Conservation (phyloP, 2,888 invertebrate species). For the Drosophila mettleri region DNA sequence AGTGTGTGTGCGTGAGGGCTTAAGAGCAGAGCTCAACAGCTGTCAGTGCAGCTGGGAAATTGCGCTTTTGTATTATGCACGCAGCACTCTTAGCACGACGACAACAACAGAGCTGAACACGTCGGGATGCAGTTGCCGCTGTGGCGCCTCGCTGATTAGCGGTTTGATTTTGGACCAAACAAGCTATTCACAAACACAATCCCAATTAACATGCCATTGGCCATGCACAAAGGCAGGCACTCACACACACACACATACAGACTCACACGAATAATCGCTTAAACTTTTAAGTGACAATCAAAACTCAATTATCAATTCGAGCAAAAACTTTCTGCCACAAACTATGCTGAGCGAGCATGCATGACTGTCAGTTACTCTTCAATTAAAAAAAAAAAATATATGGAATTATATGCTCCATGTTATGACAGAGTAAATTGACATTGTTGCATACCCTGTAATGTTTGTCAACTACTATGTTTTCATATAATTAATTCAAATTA, state of each 20-base stretch:
- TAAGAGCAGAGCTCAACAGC: slow-evolving; percentile 26
- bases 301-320: slow-evolving; percentile 1
- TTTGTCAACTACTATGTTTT: fast-evolving
- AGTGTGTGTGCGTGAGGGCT: slow-evolving; percentile 1
- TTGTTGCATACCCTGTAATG: not conserved
- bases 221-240: slow-evolving; percentile 16
- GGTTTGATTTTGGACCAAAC: slow-evolving; percentile 21
- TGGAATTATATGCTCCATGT: not conserved
- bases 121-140: slow-evolving; percentile 1
- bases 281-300: slow-evolving; percentile 11
- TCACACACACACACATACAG: not conserved
- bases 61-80: slow-evolving; percentile 30
- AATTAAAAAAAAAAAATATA: not conserved
- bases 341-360: not conserved
- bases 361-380: not conserved
- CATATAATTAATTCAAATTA: not conserved
- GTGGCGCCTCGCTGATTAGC: slow-evolving; percentile 39
- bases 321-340: not conserved
- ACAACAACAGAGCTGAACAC: slow-evolving; percentile 25
- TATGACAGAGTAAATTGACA: no score
- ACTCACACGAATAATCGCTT: not conserved
- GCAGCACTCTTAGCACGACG: not conserved
- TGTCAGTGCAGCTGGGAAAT: slow-evolving; percentile 26
- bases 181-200: slow-evolving; percentile 23
- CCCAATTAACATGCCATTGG: slow-evolving; percentile 35